Evolutionary conservation across 2,113 vertebrate species (phyloP).

Genomic region (Cebus imitator): DNA sequence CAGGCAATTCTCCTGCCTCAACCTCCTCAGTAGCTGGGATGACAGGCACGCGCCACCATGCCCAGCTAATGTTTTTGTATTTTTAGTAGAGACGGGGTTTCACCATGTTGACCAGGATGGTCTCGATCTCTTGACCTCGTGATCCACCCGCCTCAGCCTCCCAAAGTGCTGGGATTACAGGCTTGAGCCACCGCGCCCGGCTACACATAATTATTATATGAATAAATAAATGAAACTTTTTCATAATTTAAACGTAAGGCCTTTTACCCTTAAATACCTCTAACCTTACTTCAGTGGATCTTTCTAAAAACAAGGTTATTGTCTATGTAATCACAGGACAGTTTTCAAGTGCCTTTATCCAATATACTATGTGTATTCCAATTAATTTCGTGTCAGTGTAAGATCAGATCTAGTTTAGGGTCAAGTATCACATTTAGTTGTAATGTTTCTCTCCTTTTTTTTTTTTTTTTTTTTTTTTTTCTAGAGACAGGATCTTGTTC

Average conservation of each 20-base stretch:
- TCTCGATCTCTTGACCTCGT: too few species aligned
- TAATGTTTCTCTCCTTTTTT: background rate
- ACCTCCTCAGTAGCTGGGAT: too few species aligned
- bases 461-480: too few species aligned
- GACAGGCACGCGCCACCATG: too few species aligned
- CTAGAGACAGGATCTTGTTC: too few species aligned
- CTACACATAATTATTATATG: background rate
- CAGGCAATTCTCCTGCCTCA: too few species aligned
- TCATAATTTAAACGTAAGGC: background rate
- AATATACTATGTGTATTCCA: background rate
- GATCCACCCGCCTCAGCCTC: too few species aligned
- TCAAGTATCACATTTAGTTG: background rate
- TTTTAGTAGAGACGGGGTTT: too few species aligned
- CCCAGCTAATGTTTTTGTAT: too few species aligned
- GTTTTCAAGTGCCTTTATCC: background rate
- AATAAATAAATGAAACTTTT: background rate
- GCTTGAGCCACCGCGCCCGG: too few species aligned
- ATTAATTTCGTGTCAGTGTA: background rate
- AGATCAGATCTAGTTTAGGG: background rate
- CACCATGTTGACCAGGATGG: too few species aligned
- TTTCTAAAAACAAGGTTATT: background rate
- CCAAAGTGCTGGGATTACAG: too few species aligned
- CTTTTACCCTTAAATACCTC: background rate
- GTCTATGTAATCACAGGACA: background rate
- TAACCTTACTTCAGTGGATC: background rate